Base-by-base conservation (phyloP, 2,888 invertebrate species). In the Chesias legatella region DNA sequence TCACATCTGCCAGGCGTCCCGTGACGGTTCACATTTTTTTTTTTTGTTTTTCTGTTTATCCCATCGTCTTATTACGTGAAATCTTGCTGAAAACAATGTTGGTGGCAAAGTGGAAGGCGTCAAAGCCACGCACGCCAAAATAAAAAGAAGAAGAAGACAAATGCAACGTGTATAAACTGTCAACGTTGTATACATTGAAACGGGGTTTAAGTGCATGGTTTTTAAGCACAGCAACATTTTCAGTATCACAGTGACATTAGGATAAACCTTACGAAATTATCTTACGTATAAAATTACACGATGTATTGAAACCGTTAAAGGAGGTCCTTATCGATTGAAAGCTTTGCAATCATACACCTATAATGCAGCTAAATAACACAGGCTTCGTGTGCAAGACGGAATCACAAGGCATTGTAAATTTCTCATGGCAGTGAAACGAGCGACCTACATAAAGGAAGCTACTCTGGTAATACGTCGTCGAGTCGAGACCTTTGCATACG, bases 401-500 rank as follows among this genome's bases (percentile, higher is more conserved):
- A 52, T 52, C 54, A 44, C 48, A 55, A 47, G 46, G 43, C 39
- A 46, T 50, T 50, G 52, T 43, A 28, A 44, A 40, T 45, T 55
- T 55, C 54, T 52, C 52, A 50, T 52, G 49, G 54, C 32, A 43
- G 47, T 38, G 37, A 33, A 47, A 52, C 43, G 43, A 31, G 43
- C 44, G 54, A 48, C 54, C 54, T 50, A 55, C 52, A 37, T 46
- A 34, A 38, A 22, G 57, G 63, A 63, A 64, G 61, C 63, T 46
- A 48, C 55, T 60, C 53, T 52, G 43, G 43, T 53, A 44, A 53
- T 62, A 62, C 56, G 63, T 57, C 65, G 69, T 65, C 69, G 70
- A 67, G 69, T 61, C 66, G 57, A 70, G 79, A 79, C 77, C 80
- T 74, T 63, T 64, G 56, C 62, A 66, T 67, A 69, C 72, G 52